These are phyloP conservation scores for Hexactinellida sp. DNA, from an alignment of 37 sponge, comb jelly and placozoan genomes.

Conservation along the genomic window DNA sequence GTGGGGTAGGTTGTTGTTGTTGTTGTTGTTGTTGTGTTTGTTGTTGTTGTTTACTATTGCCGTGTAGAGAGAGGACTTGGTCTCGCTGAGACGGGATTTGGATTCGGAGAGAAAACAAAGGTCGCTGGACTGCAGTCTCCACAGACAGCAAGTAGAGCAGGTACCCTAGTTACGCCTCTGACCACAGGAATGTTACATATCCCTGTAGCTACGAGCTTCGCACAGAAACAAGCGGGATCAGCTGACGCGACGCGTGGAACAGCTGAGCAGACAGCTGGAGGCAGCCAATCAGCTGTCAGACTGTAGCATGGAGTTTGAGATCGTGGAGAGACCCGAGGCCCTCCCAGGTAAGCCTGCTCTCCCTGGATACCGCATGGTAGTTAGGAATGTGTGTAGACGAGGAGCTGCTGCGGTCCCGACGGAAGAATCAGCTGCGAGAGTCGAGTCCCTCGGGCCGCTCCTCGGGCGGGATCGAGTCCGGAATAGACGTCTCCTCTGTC, in stretches of 20 bases:
- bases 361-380: no score
- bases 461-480: constrained; percentile 1
- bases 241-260: not conserved
- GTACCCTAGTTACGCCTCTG: not conserved
- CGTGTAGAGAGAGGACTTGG: not conserved
- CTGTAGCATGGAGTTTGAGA: not conserved
- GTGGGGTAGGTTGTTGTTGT: no score
- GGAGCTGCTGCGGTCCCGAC: no score
- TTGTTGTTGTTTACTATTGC: no score
- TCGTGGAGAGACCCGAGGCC: not conserved
- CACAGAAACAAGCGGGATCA: not conserved
- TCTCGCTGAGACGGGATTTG: not conserved
- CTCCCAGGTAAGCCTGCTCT: no score
- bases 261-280: not conserved
- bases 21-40: no score
- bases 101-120: not conserved
- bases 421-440: not conserved
- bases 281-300: not conserved
- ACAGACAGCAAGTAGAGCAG: constrained; percentile 2
- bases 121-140: not conserved
- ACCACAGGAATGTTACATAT: not conserved
- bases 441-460: not conserved
- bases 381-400: not conserved
- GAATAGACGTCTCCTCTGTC: not conserved
- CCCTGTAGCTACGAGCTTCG: not conserved